These are phyloP conservation scores for Oreonectes daqikongensis DNA, from an alignment of 2,797 vertebrate species.

Conservation along the genomic window DNA sequence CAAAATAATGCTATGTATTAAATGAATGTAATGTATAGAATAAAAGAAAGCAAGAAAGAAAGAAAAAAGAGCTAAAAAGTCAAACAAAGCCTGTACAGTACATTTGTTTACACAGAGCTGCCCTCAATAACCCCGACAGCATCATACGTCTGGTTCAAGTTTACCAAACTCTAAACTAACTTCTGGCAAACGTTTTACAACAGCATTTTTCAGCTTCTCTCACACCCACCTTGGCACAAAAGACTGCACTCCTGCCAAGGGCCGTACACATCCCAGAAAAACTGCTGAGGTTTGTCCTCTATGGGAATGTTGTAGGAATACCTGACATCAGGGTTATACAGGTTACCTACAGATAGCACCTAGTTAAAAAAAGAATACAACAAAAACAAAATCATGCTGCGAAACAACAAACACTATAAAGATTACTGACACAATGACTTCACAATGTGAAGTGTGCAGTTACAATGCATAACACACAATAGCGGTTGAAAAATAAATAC, in stretches of 20 bases:
- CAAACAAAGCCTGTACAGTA: background rate
- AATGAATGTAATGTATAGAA: background rate
- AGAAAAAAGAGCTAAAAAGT: background rate
- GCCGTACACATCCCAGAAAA: constrained; percentile 93
- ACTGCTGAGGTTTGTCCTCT: constrained; percentile 93
- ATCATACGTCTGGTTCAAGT: constrained; percentile 26
- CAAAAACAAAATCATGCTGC: background rate
- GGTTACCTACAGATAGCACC: constrained; percentile 95
- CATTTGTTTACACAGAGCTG: constrained; percentile 11
- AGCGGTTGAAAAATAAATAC: constrained; percentile 67
- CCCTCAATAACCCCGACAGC: constrained; percentile 23
- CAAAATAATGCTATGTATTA: background rate
- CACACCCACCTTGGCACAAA: constrained; percentile 90
- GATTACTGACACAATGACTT: background rate
- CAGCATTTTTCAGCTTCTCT: constrained; percentile 15
- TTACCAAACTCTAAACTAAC: constrained; percentile 35
- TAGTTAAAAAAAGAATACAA: constrained; percentile 58
- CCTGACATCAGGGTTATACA: constrained; percentile 94
- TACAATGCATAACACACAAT: background rate
- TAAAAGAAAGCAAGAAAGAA: constrained; percentile 6
- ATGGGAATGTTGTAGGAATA: constrained; percentile 97
- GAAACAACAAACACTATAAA: background rate
- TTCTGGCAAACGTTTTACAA: constrained; percentile 9
- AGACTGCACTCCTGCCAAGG: constrained; percentile 95
- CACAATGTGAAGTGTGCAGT: background rate